phyloP scores from a whole-genome alignment of 2,888 invertebrate genomes.

The Ctena decussata region DNA sequence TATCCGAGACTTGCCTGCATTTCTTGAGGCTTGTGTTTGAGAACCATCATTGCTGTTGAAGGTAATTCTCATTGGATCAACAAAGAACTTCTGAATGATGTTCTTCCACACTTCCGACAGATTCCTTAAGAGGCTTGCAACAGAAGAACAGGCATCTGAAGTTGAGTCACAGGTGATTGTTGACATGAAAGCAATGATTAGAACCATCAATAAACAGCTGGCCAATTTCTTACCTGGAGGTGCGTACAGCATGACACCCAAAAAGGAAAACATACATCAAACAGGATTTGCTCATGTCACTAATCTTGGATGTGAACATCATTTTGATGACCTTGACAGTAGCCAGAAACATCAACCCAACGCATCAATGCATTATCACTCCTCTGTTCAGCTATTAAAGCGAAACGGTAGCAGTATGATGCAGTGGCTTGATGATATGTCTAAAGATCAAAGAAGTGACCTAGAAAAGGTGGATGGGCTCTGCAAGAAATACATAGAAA shows the following conservation, averaged over 20 bases:
- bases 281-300: slow-evolving; percentile 58
- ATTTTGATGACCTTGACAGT: slow-evolving; percentile 65
- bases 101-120: neutral
- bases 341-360: slow-evolving; percentile 55
- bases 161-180: too few species aligned
- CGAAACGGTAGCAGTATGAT: slow-evolving; percentile 44
- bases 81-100: neutral
- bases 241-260: neutral
- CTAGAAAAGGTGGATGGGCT: slow-evolving; percentile 24
- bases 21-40: neutral
- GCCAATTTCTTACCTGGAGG: slow-evolving; percentile 59
- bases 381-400: slow-evolving; percentile 64
- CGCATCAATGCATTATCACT: slow-evolving; percentile 64
- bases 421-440: slow-evolving; percentile 49
- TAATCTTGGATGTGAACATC: slow-evolving; percentile 67
- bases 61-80: neutral
- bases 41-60: slow-evolving; percentile 10
- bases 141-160: too few species aligned
- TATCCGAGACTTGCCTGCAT: neutral
- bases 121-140: too few species aligned
- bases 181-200: slow-evolving; percentile 12
- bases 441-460: neutral
- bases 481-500: slow-evolving; percentile 22
- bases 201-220: slow-evolving; percentile 49
- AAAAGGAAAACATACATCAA: slow-evolving; percentile 8